Conservation (phyloP, 2,113 vertebrate genomes). For the Cariama cristata region DNA sequence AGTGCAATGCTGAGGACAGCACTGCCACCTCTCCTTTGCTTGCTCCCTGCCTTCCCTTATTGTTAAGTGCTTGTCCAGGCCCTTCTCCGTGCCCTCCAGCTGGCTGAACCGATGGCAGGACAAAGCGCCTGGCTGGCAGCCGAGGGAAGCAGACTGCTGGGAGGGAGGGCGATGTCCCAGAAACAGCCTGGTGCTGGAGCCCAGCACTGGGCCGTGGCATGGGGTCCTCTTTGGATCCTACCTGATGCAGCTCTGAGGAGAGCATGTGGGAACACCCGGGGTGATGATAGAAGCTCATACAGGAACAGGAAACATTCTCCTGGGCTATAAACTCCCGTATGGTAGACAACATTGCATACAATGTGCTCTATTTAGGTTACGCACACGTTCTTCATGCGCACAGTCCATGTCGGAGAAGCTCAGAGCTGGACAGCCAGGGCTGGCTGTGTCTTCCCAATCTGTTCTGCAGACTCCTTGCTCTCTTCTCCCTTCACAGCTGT, state of each 20-base stretch:
- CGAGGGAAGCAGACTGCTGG: background rate
- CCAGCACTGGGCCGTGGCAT: background rate
- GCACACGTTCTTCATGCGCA: rapidly evolving
- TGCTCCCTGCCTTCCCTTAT: too few relatives aligned
- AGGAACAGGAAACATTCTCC: background rate
- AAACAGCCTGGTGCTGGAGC: background rate
- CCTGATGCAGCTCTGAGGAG: too few relatives aligned
- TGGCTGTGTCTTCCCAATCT: background rate
- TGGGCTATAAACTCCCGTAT: background rate
- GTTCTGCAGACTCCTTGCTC: background rate
- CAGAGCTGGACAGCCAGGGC: background rate
- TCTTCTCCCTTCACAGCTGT: rapidly evolving
- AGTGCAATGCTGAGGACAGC: background rate
- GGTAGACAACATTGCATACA: too few relatives aligned
- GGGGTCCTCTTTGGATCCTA: rapidly evolving
- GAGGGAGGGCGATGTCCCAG: background rate
- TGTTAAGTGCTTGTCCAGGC: rapidly evolving
- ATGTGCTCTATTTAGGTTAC: rapidly evolving
- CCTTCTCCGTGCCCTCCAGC: background rate
- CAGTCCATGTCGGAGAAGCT: rapidly evolving
- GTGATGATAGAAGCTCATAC: background rate
- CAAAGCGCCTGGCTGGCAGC: background rate
- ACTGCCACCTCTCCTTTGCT: background rate
- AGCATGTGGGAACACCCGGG: rapidly evolving
- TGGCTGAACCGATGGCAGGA: rapidly evolving